Conservation (phyloP, 1,140 invertebrate genomes). For the Trichonephila clavipes region DNA sequence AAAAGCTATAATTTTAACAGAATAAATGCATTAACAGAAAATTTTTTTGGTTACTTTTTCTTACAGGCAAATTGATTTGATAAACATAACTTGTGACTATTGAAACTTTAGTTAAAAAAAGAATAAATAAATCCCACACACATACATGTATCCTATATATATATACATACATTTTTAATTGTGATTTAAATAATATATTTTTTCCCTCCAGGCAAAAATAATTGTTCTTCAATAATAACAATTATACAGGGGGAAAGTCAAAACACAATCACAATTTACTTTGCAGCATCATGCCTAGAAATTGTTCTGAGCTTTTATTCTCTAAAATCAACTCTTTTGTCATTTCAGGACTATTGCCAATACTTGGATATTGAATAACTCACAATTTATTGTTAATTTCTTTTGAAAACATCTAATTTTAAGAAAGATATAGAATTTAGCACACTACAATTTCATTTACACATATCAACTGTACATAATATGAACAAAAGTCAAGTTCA, state of each 20-base stretch:
- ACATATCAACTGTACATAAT: no score
- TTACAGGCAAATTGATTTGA: not conserved
- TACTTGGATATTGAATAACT: not conserved
- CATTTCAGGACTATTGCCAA: slow-evolving; percentile 42
- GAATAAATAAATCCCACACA: slow-evolving; percentile 23
- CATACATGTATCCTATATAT: slow-evolving; percentile 13
- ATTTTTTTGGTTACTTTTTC: not conserved
- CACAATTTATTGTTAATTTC: not conserved
- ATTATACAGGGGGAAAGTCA: not conserved
- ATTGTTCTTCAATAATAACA: slow-evolving; percentile 11
- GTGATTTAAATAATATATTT: slow-evolving; percentile 18
- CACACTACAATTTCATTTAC: no score
- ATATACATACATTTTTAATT: slow-evolving; percentile 6
- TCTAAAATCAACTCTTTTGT: not conserved
- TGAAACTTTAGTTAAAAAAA: slow-evolving; percentile 14
- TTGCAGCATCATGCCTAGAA: not conserved
- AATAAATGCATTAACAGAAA: not conserved
- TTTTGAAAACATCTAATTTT: not conserved
- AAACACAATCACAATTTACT: slow-evolving; percentile 3
- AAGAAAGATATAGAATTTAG: not conserved
- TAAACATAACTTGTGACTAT: not conserved
- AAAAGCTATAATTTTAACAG: not conserved
- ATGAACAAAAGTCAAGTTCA: no score
- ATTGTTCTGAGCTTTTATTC: slow-evolving; percentile 10
- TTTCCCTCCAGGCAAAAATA: slow-evolving; percentile 10